phyloP scores from a whole-genome alignment of 92 coral and sea anemone genomes.

The Porites divaricata region DNA sequence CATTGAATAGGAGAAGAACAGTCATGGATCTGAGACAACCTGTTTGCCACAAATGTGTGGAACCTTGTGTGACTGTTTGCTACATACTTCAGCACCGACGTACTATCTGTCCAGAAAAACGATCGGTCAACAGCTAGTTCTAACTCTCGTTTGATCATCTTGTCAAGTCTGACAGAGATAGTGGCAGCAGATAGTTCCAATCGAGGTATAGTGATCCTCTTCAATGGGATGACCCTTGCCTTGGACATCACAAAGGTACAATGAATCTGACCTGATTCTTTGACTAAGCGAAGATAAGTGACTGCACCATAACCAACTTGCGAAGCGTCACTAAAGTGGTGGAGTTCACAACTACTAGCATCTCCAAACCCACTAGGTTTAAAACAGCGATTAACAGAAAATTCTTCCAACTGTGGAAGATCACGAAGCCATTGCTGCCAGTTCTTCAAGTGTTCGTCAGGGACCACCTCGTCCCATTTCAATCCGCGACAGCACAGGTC shows the following conservation, averaged over 20 bases:
- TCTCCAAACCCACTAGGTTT: no score
- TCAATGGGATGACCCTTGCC: slow-evolving; percentile 8
- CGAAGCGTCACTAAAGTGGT: no score
- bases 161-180: background rate
- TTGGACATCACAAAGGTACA: slow-evolving; percentile 10
- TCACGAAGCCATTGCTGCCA: slow-evolving; percentile 9
- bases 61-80: slow-evolving; percentile 3
- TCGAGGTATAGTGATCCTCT: slow-evolving; percentile 31
- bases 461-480: slow-evolving; percentile 18
- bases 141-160: background rate
- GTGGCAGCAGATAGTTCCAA: slow-evolving; percentile 39
- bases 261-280: background rate
- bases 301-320: no score
- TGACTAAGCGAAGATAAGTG: no score
- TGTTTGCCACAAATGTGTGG: slow-evolving; percentile 35
- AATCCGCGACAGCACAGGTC: slow-evolving; percentile 9
- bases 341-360: no score
- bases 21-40: no score
- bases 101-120: slow-evolving; percentile 35
- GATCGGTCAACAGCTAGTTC: background rate
- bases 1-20: no score
- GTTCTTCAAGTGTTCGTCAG: background rate
- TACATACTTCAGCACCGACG: slow-evolving; percentile 19
- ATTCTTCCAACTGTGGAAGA: no score
- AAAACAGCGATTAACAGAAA: no score